Conservation (phyloP, 2,888 invertebrate genomes). For the Pasiphila rectangulata region DNA sequence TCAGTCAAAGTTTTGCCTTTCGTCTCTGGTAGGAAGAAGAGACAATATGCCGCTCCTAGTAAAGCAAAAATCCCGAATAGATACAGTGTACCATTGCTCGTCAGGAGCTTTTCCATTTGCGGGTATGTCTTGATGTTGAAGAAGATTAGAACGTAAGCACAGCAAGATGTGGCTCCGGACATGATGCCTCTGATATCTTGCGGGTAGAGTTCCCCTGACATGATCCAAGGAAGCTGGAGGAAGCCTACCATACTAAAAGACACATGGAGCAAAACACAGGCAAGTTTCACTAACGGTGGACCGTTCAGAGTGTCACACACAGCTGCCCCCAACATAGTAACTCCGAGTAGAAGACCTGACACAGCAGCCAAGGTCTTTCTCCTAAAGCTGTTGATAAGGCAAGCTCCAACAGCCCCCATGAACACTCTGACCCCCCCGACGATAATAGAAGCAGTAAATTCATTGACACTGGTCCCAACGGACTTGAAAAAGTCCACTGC, state of each 20-base stretch:
- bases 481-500: slow-evolving; percentile 86
- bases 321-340: slow-evolving; percentile 84
- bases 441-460: slow-evolving; percentile 85
- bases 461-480: slow-evolving; percentile 83
- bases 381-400: slow-evolving; percentile 83
- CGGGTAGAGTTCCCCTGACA: slow-evolving; percentile 87
- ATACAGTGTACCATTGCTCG: slow-evolving; percentile 84
- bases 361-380: slow-evolving; percentile 83
- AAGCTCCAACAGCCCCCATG: slow-evolving; percentile 85
- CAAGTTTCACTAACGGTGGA: slow-evolving; percentile 70
- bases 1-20: slow-evolving; percentile 84
- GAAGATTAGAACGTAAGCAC: slow-evolving; percentile 86
- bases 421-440: slow-evolving; percentile 84
- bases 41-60: slow-evolving; percentile 82
- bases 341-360: slow-evolving; percentile 84
- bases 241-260: slow-evolving; percentile 88
- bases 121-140: slow-evolving; percentile 86
- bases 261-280: slow-evolving; percentile 85
- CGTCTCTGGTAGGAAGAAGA: slow-evolving; percentile 84
- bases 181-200: slow-evolving; percentile 84
- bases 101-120: slow-evolving; percentile 76
- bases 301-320: slow-evolving; percentile 79
- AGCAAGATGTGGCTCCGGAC: slow-evolving; percentile 85
- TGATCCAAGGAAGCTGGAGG: slow-evolving; percentile 87
- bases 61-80: slow-evolving; percentile 82